These are phyloP conservation scores for Phoxinus phoxinus DNA, from an alignment of 2,113 vertebrate species.

Conservation along the genomic window DNA sequence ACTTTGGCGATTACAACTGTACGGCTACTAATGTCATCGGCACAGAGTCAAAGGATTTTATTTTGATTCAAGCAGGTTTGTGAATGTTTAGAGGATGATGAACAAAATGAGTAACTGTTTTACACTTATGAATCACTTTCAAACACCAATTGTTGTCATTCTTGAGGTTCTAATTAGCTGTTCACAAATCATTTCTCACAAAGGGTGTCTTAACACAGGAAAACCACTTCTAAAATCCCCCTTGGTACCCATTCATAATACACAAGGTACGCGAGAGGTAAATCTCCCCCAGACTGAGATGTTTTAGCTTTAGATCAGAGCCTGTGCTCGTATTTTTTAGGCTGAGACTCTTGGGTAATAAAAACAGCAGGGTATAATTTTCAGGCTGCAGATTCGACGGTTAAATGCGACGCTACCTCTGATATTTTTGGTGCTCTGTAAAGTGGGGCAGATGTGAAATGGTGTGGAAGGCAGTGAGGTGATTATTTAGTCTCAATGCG, in stretches of 20 bases:
- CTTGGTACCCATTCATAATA: constrained; percentile 41
- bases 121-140: neutral
- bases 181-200: constrained; percentile 24
- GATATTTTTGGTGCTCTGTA: constrained; percentile 55
- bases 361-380: constrained; percentile 57
- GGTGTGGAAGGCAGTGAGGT: constrained; percentile 48
- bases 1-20: constrained; percentile 98
- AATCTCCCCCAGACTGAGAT: constrained; percentile 47
- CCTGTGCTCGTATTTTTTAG: constrained; percentile 35
- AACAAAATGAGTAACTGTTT: neutral
- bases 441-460: constrained; percentile 57
- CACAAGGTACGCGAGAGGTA: constrained; percentile 36
- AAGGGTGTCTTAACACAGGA: constrained; percentile 36
- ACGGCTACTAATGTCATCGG: constrained; percentile 91
- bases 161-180: constrained; percentile 15
- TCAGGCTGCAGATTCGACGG: constrained; percentile 41
- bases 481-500: constrained; percentile 46
- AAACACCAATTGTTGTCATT: neutral
- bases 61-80: constrained; percentile 96
- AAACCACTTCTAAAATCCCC: constrained; percentile 32
- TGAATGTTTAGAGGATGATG: neutral
- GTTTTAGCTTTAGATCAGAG: constrained; percentile 41
- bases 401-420: constrained; percentile 34
- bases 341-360: constrained; percentile 56
- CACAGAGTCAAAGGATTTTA: constrained; percentile 91